These are phyloP conservation scores for Archips crataeganus DNA, from an alignment of 2,888 invertebrate genomes.

Conservation along the genomic window DNA sequence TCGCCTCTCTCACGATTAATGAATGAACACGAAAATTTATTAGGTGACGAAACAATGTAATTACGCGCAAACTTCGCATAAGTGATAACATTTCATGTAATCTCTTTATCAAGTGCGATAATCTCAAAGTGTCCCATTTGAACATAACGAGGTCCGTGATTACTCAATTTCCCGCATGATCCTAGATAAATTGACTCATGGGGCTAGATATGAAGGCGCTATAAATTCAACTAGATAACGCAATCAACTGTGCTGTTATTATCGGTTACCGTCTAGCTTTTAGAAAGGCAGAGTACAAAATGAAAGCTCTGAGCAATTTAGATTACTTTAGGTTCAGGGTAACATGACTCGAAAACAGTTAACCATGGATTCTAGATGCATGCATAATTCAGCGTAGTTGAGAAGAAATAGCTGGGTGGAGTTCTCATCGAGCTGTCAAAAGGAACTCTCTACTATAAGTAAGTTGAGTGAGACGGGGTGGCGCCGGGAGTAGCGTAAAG, in stretches of 20 bases:
- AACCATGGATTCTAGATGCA: constrained; percentile 9
- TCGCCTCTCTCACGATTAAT: constrained; percentile 30
- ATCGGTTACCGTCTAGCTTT: constrained; percentile 50
- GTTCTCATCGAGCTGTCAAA: constrained; percentile 50
- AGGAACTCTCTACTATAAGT: constrained; percentile 60
- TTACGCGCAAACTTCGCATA: constrained; percentile 20
- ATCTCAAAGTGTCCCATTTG: constrained; percentile 35
- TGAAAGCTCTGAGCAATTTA: constrained; percentile 49
- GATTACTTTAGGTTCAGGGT: constrained; percentile 38
- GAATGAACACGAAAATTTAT: constrained; percentile 27
- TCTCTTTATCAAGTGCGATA: constrained; percentile 33
- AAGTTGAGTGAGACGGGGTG: constrained; percentile 68
- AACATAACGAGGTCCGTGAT: constrained; percentile 44
- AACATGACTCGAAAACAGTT: constrained; percentile 22
- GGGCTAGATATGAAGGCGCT: constrained; percentile 51
- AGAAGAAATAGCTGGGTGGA: constrained; percentile 8
- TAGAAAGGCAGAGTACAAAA: constrained; percentile 52
- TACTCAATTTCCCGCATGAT: constrained; percentile 52
- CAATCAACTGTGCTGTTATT: constrained; percentile 53
- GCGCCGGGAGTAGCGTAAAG: constrained; percentile 56
- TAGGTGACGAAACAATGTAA: constrained; percentile 19
- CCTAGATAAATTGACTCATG: constrained; percentile 59
- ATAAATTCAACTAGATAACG: constrained; percentile 63
- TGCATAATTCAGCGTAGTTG: constrained; percentile 15
- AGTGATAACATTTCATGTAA: constrained; percentile 29